Percentiles rank a stretch among this genome's conserved stretches.
Evolutionary conservation across 1,140 invertebrate species (phyloP).

Genomic region (Scaptomyza hsui): DNA sequence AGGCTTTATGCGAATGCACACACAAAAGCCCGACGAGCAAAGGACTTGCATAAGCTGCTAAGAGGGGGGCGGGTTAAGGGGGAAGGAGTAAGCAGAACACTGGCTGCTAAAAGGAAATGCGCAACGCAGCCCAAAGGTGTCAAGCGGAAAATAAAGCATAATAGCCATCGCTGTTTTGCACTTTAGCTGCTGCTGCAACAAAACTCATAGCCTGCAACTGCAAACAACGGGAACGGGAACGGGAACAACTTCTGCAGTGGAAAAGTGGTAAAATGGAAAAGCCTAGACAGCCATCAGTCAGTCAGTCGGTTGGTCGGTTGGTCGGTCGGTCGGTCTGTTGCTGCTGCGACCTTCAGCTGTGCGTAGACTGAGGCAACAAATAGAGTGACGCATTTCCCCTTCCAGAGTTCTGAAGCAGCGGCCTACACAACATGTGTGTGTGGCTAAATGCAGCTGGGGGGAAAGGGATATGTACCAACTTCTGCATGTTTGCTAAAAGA

Average conservation of each 20-base stretch:
- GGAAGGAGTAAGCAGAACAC: background rate
- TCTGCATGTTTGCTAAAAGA: conserved; percentile 7
- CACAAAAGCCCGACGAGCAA: conserved; percentile 27
- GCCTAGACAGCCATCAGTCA: conserved; percentile 43
- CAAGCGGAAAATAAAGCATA: conserved; percentile 82
- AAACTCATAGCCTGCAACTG: conserved; percentile 11
- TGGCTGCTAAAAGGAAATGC: conserved; percentile 71
- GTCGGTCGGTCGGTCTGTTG: background rate
- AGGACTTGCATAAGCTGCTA: conserved; percentile 50
- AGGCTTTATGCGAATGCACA: conserved; percentile 42
- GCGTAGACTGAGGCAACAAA: conserved; percentile 23
- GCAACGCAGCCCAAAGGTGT: conserved; percentile 77
- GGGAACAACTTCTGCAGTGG: conserved; percentile 1
- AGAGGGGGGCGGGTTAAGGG: conserved; percentile 21
- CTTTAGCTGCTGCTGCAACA: conserved; percentile 30
- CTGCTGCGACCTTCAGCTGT: conserved; percentile 24
- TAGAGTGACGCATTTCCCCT: conserved; percentile 39
- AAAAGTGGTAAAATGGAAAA: conserved; percentile 7
- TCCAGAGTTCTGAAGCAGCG: conserved; percentile 5
- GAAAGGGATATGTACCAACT: background rate
- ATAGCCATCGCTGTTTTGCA: conserved; percentile 57
- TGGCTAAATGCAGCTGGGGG: conserved; percentile 1
- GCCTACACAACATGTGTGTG: conserved; percentile 2
- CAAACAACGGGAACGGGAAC: conserved; percentile 7
- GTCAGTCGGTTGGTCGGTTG: background rate